A percentile compares a stretch with the other conserved stretches of the same genome.
Evolutionary conservation across 1,140 invertebrate species (phyloP).

Genomic region (Solenopsis invicta): DNA sequence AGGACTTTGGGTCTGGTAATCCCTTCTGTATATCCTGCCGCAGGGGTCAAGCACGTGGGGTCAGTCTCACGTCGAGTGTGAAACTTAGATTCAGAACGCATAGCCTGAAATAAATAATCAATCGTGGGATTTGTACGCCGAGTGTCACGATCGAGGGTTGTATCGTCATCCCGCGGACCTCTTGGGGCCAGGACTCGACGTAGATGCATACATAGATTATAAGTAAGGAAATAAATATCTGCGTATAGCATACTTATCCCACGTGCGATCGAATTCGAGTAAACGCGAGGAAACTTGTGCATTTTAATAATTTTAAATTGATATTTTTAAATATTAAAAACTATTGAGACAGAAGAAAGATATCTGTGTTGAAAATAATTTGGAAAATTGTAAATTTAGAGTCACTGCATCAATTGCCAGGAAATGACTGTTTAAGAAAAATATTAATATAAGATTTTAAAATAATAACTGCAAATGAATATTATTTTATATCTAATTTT

Average conservation of each 20-base stretch:
- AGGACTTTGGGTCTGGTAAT: constrained; percentile 53
- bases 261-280: background rate
- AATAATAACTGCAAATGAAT: too few relatives aligned
- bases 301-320: background rate
- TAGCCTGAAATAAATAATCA: constrained; percentile 75
- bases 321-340: background rate
- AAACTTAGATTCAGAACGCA: constrained; percentile 76
- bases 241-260: background rate
- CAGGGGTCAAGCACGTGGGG: constrained; percentile 79
- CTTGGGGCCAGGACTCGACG: background rate
- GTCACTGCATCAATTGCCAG: too few relatives aligned
- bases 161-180: constrained; percentile 18
- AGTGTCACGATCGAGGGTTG: constrained; percentile 27
- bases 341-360: background rate
- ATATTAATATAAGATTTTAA: too few relatives aligned
- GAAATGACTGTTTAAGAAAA: too few relatives aligned
- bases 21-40: constrained; percentile 68
- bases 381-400: background rate
- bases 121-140: constrained; percentile 71
- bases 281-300: background rate
- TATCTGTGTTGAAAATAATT: background rate
- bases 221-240: background rate
- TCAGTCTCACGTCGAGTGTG: constrained; percentile 81
- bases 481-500: too few relatives aligned
- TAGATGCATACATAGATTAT: constrained; percentile 15